phyloP scores from a whole-genome alignment of 2,113 vertebrate species.

The Podocnemis expansa region DNA sequence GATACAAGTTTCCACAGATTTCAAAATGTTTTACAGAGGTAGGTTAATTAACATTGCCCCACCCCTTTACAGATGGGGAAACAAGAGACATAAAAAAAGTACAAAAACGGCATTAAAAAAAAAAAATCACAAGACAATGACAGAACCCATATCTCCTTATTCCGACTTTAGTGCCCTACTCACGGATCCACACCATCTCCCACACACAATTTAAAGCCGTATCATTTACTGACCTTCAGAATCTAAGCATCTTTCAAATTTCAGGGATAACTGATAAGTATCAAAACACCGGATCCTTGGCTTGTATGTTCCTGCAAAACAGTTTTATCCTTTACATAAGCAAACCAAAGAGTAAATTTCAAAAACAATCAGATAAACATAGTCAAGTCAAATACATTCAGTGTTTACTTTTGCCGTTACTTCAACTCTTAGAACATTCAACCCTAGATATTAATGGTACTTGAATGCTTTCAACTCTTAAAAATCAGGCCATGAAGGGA shows the following conservation, averaged over 20 bases:
- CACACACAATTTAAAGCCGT: background rate
- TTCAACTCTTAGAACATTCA: background rate
- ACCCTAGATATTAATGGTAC: background rate
- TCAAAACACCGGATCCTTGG: conserved; percentile 95
- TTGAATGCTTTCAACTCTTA: background rate
- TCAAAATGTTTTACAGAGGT: background rate
- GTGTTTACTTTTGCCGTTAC: background rate
- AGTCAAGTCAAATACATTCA: background rate
- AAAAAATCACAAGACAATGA: background rate
- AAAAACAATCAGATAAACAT: background rate
- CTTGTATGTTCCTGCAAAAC: conserved; percentile 92
- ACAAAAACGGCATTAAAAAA: conserved; percentile 68
- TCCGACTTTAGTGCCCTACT: background rate
- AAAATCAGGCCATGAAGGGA: background rate
- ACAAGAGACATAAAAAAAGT: conserved; percentile 65
- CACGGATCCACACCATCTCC: background rate
- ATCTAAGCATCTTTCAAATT: conserved; percentile 97
- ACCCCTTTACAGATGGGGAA: background rate
- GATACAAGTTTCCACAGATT: background rate
- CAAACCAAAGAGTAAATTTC: background rate
- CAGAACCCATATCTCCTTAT: background rate
- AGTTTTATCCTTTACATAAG: conserved; percentile 9
- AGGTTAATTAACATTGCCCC: background rate
- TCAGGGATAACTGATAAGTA: conserved; percentile 94
- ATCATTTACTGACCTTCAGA: conserved; percentile 86